Evolutionary conservation across 2,888 invertebrate genomes (phyloP).

Genomic region (Xestia ashworthii): DNA sequence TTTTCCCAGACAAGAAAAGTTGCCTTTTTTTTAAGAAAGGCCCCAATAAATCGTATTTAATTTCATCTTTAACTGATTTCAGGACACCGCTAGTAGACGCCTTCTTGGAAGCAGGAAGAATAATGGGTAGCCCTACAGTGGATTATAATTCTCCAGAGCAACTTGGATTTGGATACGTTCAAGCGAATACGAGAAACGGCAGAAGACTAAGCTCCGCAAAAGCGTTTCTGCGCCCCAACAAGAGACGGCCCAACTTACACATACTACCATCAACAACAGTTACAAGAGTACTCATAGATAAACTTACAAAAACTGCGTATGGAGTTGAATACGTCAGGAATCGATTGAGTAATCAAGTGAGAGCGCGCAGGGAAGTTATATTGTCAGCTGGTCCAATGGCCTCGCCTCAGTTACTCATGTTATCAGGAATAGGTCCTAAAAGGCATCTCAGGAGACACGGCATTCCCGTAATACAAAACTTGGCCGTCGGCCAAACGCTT

Average conservation of each 20-base stretch:
- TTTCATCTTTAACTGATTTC: conserved; percentile 51
- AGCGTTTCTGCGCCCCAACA: conserved; percentile 90
- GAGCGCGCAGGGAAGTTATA: conserved; percentile 93
- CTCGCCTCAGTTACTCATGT: conserved; percentile 95
- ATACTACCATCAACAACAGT: conserved; percentile 89
- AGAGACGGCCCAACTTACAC: conserved; percentile 89
- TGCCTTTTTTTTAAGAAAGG: too few species aligned
- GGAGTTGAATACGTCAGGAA: conserved; percentile 90
- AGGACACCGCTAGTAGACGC: conserved; percentile 90
- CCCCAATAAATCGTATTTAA: neutral
- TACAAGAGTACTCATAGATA: conserved; percentile 89
- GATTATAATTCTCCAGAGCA: conserved; percentile 92
- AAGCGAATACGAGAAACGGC: conserved; percentile 91
- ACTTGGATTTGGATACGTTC: conserved; percentile 91
- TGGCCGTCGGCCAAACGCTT: conserved; percentile 92
- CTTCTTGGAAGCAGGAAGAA: conserved; percentile 91
- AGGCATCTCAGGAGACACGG: conserved; percentile 88
- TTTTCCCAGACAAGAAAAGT: neutral
- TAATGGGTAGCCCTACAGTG: conserved; percentile 91
- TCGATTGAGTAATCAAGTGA: conserved; percentile 82
- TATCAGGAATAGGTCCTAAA: conserved; percentile 93
- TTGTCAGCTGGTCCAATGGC: conserved; percentile 95
- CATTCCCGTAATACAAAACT: conserved; percentile 90
- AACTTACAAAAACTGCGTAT: conserved; percentile 83
- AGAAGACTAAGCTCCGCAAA: conserved; percentile 91